Percentiles rank a stretch among this genome's conserved stretches.
These are phyloP conservation scores for Hirtodrosophila duncani DNA, from an alignment of 2,888 invertebrate species.

Conservation along the genomic window DNA sequence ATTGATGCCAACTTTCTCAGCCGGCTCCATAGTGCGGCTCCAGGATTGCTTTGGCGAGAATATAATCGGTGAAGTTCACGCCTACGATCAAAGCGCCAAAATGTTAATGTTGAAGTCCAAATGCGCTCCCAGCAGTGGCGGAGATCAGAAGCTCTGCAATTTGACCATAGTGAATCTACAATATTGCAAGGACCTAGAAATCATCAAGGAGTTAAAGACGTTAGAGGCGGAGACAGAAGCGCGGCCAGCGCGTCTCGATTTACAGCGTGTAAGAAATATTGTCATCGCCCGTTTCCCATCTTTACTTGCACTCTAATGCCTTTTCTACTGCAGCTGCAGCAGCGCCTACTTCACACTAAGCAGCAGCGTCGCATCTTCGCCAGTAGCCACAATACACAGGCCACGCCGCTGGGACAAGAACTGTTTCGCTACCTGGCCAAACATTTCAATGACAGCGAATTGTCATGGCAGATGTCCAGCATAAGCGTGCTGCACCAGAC, in stretches of 20 bases:
- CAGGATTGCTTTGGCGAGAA: slow-evolving; percentile 15
- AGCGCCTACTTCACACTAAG: slow-evolving; percentile 12
- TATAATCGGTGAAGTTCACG: slow-evolving; percentile 15
- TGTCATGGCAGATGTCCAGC: slow-evolving; percentile 25
- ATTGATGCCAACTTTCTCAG: slow-evolving; percentile 9
- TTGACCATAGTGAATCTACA: slow-evolving; percentile 38
- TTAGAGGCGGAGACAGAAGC: background rate
- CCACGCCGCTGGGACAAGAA: slow-evolving; percentile 23
- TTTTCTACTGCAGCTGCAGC: slow-evolving; percentile 36
- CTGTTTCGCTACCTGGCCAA: slow-evolving; percentile 20
- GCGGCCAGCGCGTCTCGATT: slow-evolving; percentile 25
- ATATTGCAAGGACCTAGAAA: slow-evolving; percentile 32
- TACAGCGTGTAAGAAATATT: slow-evolving; percentile 10
- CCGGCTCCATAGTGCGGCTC: slow-evolving; percentile 18
- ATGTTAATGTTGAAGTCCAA: slow-evolving; percentile 33
- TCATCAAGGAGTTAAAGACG: slow-evolving; percentile 27
- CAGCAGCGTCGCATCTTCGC: slow-evolving; percentile 14
- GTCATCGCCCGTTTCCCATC: background rate
- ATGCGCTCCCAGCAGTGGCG: slow-evolving; percentile 14
- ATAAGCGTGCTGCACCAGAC: slow-evolving; percentile 28
- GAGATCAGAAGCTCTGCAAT: slow-evolving; percentile 7
- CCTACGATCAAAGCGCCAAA: slow-evolving; percentile 35
- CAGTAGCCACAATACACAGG: slow-evolving; percentile 16
- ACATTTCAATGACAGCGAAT: slow-evolving; percentile 16
- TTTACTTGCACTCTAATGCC: background rate